Percentiles rank a stretch among this genome's conserved stretches.
phyloP scores from a whole-genome alignment of 2,113 vertebrate genomes.

The Rhagologus leucostigma region DNA sequence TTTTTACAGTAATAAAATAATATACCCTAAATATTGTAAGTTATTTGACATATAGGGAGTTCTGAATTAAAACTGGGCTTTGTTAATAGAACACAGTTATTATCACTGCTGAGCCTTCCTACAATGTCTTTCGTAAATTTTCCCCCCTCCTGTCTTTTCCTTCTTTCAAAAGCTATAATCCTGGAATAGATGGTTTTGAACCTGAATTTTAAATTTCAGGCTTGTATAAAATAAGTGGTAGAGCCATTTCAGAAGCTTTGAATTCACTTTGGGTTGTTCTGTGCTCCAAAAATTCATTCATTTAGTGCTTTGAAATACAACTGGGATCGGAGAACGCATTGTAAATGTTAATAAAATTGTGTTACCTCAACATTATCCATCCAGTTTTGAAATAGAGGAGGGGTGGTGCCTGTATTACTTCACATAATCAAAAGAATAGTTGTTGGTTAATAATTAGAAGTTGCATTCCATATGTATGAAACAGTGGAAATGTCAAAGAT shows the following conservation, averaged over 20 bases:
- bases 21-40: neutral
- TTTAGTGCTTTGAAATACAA: neutral
- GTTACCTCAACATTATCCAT: neutral
- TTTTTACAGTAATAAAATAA: neutral
- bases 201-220: neutral
- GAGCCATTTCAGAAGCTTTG: neutral
- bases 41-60: neutral
- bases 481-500: neutral
- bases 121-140: neutral
- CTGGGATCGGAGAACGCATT: neutral
- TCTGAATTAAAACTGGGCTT: neutral
- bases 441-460: neutral
- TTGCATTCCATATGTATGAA: neutral
- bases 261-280: neutral
- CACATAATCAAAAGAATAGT: neutral
- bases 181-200: neutral
- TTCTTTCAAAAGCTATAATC: neutral
- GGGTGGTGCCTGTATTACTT: neutral
- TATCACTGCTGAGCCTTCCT: neutral
- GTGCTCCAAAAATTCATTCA: neutral
- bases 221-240: neutral
- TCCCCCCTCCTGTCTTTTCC: neutral
- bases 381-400: neutral
- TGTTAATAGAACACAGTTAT: neutral
- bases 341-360: neutral